Base-by-base conservation (phyloP, 2,797 vertebrate species). In the Euthynnus affinis region DNA sequence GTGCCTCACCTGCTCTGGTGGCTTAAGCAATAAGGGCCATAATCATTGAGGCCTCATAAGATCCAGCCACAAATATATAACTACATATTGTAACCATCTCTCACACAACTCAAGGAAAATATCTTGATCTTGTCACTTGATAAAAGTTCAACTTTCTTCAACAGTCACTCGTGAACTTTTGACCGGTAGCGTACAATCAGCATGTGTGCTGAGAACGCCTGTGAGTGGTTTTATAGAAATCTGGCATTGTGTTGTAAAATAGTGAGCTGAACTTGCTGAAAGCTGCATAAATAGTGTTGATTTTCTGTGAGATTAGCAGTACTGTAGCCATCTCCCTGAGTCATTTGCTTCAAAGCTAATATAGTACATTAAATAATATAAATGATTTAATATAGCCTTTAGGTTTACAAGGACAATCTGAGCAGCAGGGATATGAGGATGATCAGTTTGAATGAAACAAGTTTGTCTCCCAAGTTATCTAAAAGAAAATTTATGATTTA, bases 351-450 rank as follows among this genome's bases (percentile, higher is more conserved):
- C 20, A 6, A 29, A 2, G 32, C 9, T 52, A 34, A 12, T 62
- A 63, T 1, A 25, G 14, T 48, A 40, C 59, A 70, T 46, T 9
- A 10, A 40, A 40, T 40, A 42, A 42, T 42, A 42, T 42, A 42
- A 42, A 60, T 70, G 9, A 63, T 18, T 48, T 55, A 27, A 60
- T 20, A 48, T 14, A 61, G 48, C 37, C 60, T 48, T 60, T 27
- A 27, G 6, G 13, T 51, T 27, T 48, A 44, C 29, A 32, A 32
- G 15, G 3, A 17, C 22, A 40, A 22, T 20, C 6, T 0, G 10
- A 56, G 37, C 9, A 55, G 22, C 37, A 40, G 37, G 37, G 37
- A 55, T 25, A 44, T 22, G 56, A 60, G 32, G 44, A 34, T 13
- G 37, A 55, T 55, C 13, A 64, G 37, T 40, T 40, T 40, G 9